Evolutionary conservation across 1,140 invertebrate species (phyloP).

Genomic region (Drosophila micromelanica): DNA sequence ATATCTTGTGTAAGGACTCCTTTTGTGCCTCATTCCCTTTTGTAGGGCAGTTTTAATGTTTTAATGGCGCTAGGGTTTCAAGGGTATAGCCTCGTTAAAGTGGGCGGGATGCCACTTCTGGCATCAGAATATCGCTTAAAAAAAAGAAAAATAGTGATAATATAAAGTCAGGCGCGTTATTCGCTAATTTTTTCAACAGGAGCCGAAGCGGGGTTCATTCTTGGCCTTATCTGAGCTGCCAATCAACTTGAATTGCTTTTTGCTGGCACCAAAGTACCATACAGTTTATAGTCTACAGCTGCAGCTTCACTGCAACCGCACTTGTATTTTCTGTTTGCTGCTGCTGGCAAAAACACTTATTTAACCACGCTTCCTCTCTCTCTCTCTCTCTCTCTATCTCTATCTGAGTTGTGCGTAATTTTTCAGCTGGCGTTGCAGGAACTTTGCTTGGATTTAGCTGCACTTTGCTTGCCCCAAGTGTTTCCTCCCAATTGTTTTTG

Average conservation of each 20-base stretch:
- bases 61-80: too few relatives aligned
- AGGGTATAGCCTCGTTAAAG: too few relatives aligned
- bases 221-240: conserved; percentile 48
- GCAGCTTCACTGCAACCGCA: conserved; percentile 23
- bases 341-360: conserved; percentile 54
- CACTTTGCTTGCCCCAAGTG: conserved; percentile 5
- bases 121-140: too few relatives aligned
- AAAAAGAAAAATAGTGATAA: too few relatives aligned
- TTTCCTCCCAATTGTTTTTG: conserved; percentile 61
- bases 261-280: conserved; percentile 43
- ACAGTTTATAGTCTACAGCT: conserved; percentile 9
- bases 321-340: conserved; percentile 10
- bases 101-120: too few relatives aligned
- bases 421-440: conserved; percentile 48
- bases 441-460: conserved; percentile 4
- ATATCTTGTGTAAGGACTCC: too few relatives aligned
- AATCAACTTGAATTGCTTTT: conserved; percentile 64
- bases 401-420: conserved; percentile 62
- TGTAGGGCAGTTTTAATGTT: too few relatives aligned
- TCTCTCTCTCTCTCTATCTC: too few relatives aligned
- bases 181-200: conserved; percentile 14
- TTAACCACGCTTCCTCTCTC: conserved; percentile 45
- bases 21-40: too few relatives aligned
- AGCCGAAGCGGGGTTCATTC: conserved; percentile 12
- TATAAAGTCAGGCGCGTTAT: background rate